These are phyloP conservation scores for Hyles vespertilio DNA, from an alignment of 1,140 invertebrate species.

Conservation along the genomic window DNA sequence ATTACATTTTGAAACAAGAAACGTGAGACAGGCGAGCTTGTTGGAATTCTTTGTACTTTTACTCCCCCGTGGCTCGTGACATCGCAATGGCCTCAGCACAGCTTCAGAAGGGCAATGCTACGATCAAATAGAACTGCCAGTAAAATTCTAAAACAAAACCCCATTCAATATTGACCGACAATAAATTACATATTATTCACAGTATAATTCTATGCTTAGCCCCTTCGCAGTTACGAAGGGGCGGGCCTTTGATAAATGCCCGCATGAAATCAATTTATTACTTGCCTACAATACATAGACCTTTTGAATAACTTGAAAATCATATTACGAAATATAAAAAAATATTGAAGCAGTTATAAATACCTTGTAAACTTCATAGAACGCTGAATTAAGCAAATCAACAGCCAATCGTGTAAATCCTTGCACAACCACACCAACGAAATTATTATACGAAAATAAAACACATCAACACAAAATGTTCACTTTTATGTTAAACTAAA, in stretches of 20 bases:
- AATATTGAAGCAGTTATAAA: slow-evolving; percentile 18
- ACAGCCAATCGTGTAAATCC: slow-evolving; percentile 51
- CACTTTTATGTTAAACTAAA: slow-evolving; percentile 36
- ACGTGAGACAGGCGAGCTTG: too few species aligned
- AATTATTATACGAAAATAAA: slow-evolving; percentile 54
- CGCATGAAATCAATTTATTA: slow-evolving; percentile 4
- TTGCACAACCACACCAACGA: slow-evolving; percentile 61
- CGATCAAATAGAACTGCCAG: too few species aligned
- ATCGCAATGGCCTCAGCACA: too few species aligned
- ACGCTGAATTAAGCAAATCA: slow-evolving; percentile 31
- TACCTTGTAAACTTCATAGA: slow-evolving; percentile 28
- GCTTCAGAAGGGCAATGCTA: too few species aligned
- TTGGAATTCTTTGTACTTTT: too few species aligned
- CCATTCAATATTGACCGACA: too few species aligned
- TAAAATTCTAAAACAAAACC: too few species aligned
- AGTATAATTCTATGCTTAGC: not conserved
- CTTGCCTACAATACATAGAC: too few species aligned
- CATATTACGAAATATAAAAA: not conserved
- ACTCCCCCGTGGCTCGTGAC: too few species aligned
- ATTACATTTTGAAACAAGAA: too few species aligned
- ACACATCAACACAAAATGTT: slow-evolving; percentile 44
- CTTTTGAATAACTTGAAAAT: too few species aligned
- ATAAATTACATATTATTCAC: too few species aligned
- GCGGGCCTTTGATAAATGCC: slow-evolving; percentile 8
- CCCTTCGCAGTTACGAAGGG: slow-evolving; percentile 3